Evolutionary conservation across 23 tunicate species (phyloP).

Genomic region (Phallusia fumigata): DNA sequence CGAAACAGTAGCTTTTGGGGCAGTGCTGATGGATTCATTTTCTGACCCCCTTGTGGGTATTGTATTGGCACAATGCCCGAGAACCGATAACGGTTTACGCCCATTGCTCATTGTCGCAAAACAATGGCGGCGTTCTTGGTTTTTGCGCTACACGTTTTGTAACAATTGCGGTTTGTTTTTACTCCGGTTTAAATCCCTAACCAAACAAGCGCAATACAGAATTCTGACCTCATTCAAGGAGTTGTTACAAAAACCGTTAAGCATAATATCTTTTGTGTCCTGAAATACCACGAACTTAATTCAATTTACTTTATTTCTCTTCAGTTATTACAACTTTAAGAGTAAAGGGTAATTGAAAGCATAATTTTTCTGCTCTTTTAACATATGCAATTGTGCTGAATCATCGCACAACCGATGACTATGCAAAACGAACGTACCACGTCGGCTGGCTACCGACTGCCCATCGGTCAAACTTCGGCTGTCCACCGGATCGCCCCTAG

Average conservation of each 20-base stretch:
- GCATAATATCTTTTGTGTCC: no score
- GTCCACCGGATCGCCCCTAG: constrained; percentile 55
- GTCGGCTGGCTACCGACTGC: constrained; percentile 87
- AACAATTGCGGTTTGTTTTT: constrained; percentile 7
- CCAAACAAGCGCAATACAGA: neutral
- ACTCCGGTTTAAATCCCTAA: neutral
- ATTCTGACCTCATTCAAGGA: no score
- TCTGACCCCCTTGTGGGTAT: neutral
- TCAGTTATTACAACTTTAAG: no score
- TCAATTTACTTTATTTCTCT: no score
- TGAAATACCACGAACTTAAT: no score
- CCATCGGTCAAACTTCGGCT: constrained; percentile 62
- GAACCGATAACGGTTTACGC: neutral
- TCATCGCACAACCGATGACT: neutral
- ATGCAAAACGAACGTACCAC: constrained; percentile 59
- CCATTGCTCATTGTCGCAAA: neutral
- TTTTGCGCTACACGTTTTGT: neutral
- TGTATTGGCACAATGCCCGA: neutral
- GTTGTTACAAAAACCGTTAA: no score
- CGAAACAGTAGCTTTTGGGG: constrained; percentile 14
- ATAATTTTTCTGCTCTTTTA: neutral
- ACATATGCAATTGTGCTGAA: constrained; percentile 10
- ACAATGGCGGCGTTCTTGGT: neutral
- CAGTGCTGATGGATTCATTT: neutral
- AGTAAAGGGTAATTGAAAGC: no score